Evolutionary conservation across 2,888 invertebrate species (phyloP).

Genomic region (Drosophila neoperkinsi): DNA sequence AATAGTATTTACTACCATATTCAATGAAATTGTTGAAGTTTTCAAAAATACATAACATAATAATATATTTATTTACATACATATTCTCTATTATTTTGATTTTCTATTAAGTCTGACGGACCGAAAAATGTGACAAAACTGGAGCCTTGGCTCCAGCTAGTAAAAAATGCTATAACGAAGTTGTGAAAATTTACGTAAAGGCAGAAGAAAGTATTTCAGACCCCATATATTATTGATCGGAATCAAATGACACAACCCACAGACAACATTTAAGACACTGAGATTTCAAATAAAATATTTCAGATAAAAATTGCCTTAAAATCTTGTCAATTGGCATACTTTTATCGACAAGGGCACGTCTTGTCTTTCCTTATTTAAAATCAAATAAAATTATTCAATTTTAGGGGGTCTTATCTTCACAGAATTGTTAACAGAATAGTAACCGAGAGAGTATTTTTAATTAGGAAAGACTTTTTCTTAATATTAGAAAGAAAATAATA

Average conservation of each 20-base stretch:
- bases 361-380: background rate
- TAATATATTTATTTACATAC: conserved; percentile 33
- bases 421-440: background rate
- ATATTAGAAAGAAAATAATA: too few species aligned
- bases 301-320: background rate
- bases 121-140: background rate
- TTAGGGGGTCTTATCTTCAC: too few species aligned
- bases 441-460: background rate
- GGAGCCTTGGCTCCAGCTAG: background rate
- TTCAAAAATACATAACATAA: conserved; percentile 5
- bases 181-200: background rate
- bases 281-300: background rate
- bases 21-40: conserved; percentile 5
- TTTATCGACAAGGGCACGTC: too few species aligned
- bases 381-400: background rate
- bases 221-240: background rate
- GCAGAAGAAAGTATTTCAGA: background rate
- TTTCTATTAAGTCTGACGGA: background rate
- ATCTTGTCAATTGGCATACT: too few species aligned
- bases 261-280: background rate
- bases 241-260: background rate
- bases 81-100: conserved; percentile 1
- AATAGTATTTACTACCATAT: conserved; percentile 5
- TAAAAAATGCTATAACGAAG: background rate
- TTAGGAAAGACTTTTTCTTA: too few species aligned